These are phyloP conservation scores for Thyatira batis DNA, from an alignment of 2,888 invertebrate genomes.

Conservation along the genomic window DNA sequence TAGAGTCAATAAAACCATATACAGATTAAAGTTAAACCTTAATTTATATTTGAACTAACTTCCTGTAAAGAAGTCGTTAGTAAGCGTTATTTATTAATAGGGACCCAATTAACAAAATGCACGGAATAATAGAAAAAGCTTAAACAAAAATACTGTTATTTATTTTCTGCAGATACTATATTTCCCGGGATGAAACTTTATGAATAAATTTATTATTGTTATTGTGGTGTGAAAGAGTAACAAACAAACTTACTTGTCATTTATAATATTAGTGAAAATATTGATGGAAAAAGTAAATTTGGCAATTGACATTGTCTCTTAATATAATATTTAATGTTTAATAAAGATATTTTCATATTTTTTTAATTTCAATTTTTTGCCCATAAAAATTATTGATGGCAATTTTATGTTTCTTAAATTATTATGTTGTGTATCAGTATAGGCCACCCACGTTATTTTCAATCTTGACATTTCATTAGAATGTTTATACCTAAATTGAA, in stretches of 20 bases:
- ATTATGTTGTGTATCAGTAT: constrained; percentile 18
- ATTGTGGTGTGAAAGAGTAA: too few relatives aligned
- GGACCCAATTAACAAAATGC: too few relatives aligned
- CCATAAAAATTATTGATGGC: background rate
- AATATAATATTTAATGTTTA: too few relatives aligned
- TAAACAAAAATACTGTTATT: too few relatives aligned
- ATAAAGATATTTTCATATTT: too few relatives aligned
- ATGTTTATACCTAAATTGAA: background rate
- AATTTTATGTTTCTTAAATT: constrained; percentile 9
- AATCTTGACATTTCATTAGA: constrained; percentile 28
- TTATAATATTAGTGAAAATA: background rate
- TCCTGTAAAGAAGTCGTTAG: background rate
- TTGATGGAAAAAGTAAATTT: background rate
- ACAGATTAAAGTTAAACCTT: background rate
- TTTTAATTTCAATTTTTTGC: background rate
- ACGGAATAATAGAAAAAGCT: too few relatives aligned
- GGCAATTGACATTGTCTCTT: background rate
- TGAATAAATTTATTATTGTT: too few relatives aligned
- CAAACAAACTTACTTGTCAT: too few relatives aligned
- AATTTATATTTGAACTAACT: background rate
- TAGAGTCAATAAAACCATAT: background rate
- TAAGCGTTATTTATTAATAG: too few relatives aligned
- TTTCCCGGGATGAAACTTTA: too few relatives aligned
- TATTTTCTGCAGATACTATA: too few relatives aligned
- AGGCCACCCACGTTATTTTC: constrained; percentile 24